Percentiles rank a stretch among this genome's conserved stretches.
Conservation (phyloP, 1,140 invertebrate genomes). For the Araneus ventricosus region DNA sequence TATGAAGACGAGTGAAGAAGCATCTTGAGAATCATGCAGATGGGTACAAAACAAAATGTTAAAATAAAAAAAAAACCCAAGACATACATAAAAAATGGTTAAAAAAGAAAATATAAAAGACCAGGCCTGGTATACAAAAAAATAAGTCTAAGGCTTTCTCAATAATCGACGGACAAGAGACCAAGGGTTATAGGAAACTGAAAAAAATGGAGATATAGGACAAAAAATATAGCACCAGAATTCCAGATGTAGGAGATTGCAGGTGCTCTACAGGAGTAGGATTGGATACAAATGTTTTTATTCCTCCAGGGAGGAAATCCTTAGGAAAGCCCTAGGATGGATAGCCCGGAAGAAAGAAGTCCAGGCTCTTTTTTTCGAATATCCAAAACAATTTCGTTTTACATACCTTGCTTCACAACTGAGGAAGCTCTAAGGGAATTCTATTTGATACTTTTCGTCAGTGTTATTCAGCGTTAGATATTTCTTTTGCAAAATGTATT, state of each 20-base stretch:
- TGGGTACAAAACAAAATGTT: not conserved
- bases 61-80: not conserved
- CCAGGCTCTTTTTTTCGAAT: not conserved
- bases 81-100: not conserved
- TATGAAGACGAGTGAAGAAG: not conserved
- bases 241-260: constrained; percentile 18
- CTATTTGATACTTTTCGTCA: constrained; percentile 17
- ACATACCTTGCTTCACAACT: not conserved
- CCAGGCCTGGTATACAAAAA: not conserved
- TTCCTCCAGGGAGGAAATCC: not conserved
- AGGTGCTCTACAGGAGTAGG: not conserved
- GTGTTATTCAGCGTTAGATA: not conserved
- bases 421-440: not conserved
- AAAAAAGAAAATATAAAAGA: not conserved
- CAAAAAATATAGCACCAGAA: constrained; percentile 3
- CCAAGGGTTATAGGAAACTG: not conserved
- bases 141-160: not conserved
- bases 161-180: constrained; percentile 23
- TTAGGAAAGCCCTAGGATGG: not conserved
- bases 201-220: not conserved
- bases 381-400: constrained; percentile 20
- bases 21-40: constrained; percentile 47
- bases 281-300: constrained; percentile 1
- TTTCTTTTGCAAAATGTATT: not conserved
- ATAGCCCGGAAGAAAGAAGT: constrained; percentile 10